Conservation (phyloP, 2,797 vertebrate genomes). For the Chelon auratus region DNA sequence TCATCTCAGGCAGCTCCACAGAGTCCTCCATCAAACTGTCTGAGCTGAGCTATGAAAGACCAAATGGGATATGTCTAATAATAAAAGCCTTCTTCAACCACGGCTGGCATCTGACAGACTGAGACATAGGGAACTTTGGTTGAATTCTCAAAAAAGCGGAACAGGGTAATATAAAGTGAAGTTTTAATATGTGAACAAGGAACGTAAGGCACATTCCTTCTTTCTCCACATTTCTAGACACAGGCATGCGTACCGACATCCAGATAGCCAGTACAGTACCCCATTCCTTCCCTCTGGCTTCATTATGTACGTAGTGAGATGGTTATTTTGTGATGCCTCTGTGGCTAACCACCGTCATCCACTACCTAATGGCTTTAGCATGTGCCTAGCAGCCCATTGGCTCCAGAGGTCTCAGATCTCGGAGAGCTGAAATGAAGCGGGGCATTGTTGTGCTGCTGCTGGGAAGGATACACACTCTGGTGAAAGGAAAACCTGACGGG, state of each 20-base stretch:
- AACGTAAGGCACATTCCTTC: slow-evolving; percentile 16
- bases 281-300: slow-evolving; percentile 36
- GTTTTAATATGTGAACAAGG: slow-evolving; percentile 36
- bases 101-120: slow-evolving; percentile 38
- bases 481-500: slow-evolving; percentile 69
- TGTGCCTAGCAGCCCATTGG: slow-evolving; percentile 67
- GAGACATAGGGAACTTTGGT: slow-evolving; percentile 30
- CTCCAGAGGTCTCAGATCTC: slow-evolving; percentile 67
- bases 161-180: slow-evolving; percentile 40
- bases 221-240: slow-evolving; percentile 35
- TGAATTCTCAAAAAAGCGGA: slow-evolving; percentile 34
- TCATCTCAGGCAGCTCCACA: slow-evolving; percentile 50
- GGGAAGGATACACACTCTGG: slow-evolving; percentile 57
- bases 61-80: slow-evolving; percentile 69
- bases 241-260: slow-evolving; percentile 16
- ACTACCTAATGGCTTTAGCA: slow-evolving; percentile 77
- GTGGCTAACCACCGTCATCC: slow-evolving; percentile 69
- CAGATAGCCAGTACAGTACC: slow-evolving; percentile 37
- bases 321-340: slow-evolving; percentile 67
- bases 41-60: slow-evolving; percentile 55
- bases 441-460: slow-evolving; percentile 71
- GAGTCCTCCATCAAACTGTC: slow-evolving; percentile 71
- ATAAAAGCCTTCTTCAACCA: slow-evolving; percentile 56
- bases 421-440: slow-evolving; percentile 69
- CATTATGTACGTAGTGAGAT: slow-evolving; percentile 61